Base-by-base conservation (phyloP, 2,113 vertebrate genomes). In the Gallinago undulata region DNA sequence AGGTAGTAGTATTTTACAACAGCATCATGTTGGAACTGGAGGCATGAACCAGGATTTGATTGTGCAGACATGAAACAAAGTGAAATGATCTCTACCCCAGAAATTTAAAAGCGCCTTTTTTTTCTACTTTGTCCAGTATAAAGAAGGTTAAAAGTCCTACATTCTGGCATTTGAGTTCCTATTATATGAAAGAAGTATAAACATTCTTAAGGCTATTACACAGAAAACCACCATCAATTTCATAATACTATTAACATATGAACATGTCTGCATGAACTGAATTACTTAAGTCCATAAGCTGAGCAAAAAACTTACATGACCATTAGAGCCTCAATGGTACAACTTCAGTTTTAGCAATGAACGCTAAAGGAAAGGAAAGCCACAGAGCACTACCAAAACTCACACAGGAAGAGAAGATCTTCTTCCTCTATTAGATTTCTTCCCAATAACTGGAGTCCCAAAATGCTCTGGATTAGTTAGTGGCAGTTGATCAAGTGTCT, bases 381-480 rank as follows among this genome's bases (percentile, higher is more conserved):
- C 48, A 64, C 33, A 81, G 12, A 64, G 63, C 9, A 53, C 64
- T 33, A 77, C 7, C 23, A 86, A 86, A 94, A 98, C 98, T 98
- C 93, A 99, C 99, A 99, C 97, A 75, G 99, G 99, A 97, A 99
- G 99, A 57, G 99, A 99, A 0, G 99, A 99, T 21, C 99, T 98
- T 69, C 99, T 98, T 48, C 99, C 99, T 59, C 99, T 98, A 79
- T 99, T 99, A 0, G 98, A 98, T 97, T 99, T 99, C 97, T 99
- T 99, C 55, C 99, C 99, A 94, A 99, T 99, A 95, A 99, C 99
- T 47, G 99, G 99, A 33, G 99, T 99, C 89, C 99, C 99, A 94
- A 99, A 99, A 97, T 99, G 99, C 96, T 99, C 99, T 22, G 99
- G 99, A 94, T 99, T 99, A 13, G 99, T 99, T 92, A 99, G 95